A percentile compares a stretch with the other conserved stretches of the same genome.
Evolutionary conservation across 2,113 vertebrate species (phyloP).

Genomic region (Sturnira hondurensis): DNA sequence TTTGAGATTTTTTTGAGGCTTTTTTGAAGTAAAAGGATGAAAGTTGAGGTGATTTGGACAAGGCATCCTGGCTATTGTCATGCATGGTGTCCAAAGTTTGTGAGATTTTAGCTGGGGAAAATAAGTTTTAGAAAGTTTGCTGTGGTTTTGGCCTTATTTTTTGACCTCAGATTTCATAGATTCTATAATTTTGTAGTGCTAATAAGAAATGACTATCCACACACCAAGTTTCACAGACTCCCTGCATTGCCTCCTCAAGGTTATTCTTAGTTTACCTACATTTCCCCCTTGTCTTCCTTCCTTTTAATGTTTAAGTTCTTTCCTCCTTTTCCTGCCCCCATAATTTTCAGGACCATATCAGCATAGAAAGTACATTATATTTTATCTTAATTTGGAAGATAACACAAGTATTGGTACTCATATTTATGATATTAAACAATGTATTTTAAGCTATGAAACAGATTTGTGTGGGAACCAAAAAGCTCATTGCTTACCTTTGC

Average conservation of each 20-base stretch:
- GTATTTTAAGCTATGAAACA: background rate
- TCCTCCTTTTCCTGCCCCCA: background rate
- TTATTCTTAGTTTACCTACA: too few species aligned
- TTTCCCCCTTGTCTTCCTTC: background rate
- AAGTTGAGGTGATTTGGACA: background rate
- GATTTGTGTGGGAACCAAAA: background rate
- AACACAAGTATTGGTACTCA: background rate
- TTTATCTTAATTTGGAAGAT: background rate
- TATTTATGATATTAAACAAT: background rate
- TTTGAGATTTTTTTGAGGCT: background rate
- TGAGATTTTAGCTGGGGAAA: background rate
- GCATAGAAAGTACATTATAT: background rate
- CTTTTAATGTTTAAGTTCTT: background rate
- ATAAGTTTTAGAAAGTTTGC: background rate
- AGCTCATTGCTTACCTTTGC: conserved; percentile 75
- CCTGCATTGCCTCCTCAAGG: too few species aligned
- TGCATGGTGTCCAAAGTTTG: background rate
- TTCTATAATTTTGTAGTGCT: background rate
- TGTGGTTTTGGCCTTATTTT: background rate
- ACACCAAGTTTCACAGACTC: too few species aligned
- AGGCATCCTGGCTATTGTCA: background rate
- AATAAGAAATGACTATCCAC: background rate
- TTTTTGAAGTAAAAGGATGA: background rate
- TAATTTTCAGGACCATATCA: background rate
- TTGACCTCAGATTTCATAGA: background rate